A percentile compares a stretch with the other conserved stretches of the same genome.
Conservation (phyloP, 2,113 vertebrate genomes). For the Danionella cerebrum region DNA sequence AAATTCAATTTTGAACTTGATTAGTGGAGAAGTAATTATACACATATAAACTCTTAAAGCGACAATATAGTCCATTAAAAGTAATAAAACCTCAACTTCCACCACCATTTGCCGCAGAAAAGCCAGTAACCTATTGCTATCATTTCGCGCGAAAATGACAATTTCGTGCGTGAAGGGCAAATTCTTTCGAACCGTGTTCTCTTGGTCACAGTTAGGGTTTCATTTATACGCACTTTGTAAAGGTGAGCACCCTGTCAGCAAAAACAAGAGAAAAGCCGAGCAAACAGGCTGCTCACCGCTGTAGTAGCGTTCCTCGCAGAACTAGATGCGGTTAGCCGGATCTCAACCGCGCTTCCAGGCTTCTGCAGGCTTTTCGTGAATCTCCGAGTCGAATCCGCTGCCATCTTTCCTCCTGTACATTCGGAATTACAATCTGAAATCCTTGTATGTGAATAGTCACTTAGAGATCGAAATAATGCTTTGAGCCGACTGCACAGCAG, state of each 20-base stretch:
- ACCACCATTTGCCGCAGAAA: background rate
- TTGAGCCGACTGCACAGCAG: background rate
- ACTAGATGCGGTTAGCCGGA: slow-evolving; percentile 74
- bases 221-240: background rate
- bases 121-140: too few species aligned
- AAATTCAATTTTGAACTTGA: background rate
- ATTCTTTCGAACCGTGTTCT: too few species aligned
- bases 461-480: background rate
- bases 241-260: background rate
- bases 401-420: slow-evolving; percentile 67
- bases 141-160: too few species aligned
- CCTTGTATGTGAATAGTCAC: background rate
- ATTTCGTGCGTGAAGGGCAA: too few species aligned
- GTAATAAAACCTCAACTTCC: too few species aligned
- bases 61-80: too few species aligned
- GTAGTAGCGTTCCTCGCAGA: slow-evolving; percentile 62
- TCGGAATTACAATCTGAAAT: background rate
- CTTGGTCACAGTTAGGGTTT: background rate
- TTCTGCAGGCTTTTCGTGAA: slow-evolving; percentile 88
- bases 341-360: slow-evolving; percentile 80
- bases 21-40: too few species aligned
- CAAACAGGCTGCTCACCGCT: slow-evolving; percentile 52
- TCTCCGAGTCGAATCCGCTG: slow-evolving; percentile 75
- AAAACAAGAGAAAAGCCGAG: background rate
- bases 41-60: background rate